Evolutionary conservation across 1,140 invertebrate genomes (phyloP).

Genomic region (Nixonia krombeini): DNA sequence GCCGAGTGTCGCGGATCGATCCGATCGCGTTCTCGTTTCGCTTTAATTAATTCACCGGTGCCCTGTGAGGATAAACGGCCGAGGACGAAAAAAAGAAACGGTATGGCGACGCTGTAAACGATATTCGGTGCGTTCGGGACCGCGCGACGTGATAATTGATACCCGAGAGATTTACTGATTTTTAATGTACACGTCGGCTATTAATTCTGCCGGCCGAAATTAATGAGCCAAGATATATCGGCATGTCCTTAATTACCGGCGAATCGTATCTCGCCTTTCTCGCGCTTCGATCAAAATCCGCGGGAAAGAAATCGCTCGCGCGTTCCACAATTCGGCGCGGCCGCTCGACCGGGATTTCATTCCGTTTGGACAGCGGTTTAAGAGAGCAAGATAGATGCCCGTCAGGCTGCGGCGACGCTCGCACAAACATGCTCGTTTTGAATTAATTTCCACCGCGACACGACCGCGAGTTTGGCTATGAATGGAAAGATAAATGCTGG

Average conservation of each 20-base stretch:
- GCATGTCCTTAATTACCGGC: slow-evolving; percentile 8
- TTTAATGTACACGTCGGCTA: slow-evolving; percentile 43
- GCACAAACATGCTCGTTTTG: slow-evolving; percentile 48
- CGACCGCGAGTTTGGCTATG: slow-evolving; percentile 36
- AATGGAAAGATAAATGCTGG: slow-evolving; percentile 55
- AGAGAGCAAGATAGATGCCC: slow-evolving; percentile 44
- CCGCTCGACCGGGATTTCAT: slow-evolving; percentile 21
- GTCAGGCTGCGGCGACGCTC: slow-evolving; percentile 41
- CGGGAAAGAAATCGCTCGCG: not conserved
- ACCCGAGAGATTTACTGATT: slow-evolving; percentile 46
- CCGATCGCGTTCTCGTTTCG: slow-evolving; percentile 31
- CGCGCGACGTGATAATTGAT: slow-evolving; percentile 47
- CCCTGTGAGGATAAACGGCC: slow-evolving; percentile 27
- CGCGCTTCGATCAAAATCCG: slow-evolving; percentile 1
- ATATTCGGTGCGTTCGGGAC: slow-evolving; percentile 25
- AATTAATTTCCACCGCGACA: slow-evolving; percentile 47
- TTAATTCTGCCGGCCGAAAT: slow-evolving; percentile 42
- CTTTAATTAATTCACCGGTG: slow-evolving; percentile 51
- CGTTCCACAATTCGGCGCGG: slow-evolving; percentile 5
- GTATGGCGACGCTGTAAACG: slow-evolving; percentile 34
- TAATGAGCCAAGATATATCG: slow-evolving; percentile 47
- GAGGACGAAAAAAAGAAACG: slow-evolving; percentile 17
- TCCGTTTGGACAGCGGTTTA: too few species aligned
- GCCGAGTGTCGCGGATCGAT: not conserved
- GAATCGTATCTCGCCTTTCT: too few species aligned